Conservation (phyloP, 2,113 vertebrate species). For the Elachura formosa region DNA sequence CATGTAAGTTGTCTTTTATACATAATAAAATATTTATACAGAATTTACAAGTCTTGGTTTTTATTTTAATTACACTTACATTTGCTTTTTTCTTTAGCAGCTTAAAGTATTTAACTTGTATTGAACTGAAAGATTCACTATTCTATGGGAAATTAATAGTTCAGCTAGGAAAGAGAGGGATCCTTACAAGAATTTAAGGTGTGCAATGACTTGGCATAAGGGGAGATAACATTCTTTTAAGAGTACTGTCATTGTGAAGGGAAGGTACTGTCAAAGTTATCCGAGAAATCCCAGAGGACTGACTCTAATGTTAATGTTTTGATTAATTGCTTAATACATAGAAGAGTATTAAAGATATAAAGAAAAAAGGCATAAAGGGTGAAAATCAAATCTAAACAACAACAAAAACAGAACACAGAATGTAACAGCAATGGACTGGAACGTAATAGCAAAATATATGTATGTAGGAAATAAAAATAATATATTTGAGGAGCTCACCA, state of each 20-base stretch:
- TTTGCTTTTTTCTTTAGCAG: neutral
- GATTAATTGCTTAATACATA: neutral
- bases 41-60: neutral
- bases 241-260: neutral
- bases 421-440: neutral
- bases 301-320: neutral
- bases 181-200: neutral
- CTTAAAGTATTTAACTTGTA: neutral
- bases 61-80: neutral
- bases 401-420: neutral
- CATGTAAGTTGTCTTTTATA: constrained; percentile 24
- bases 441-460: neutral
- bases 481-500: neutral
- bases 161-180: neutral
- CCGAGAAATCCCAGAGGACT: neutral
- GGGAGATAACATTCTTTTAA: neutral
- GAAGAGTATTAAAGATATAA: neutral
- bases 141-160: neutral
- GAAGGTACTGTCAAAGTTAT: neutral
- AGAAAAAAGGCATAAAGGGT: neutral
- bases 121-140: neutral
- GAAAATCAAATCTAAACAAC: neutral
- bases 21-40: constrained; percentile 58
- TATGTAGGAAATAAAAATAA: neutral
- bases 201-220: neutral